Percentiles rank a stretch among this genome's conserved stretches.
Conservation (phyloP, 2,113 vertebrate species). For the Dasyprocta punctata region DNA sequence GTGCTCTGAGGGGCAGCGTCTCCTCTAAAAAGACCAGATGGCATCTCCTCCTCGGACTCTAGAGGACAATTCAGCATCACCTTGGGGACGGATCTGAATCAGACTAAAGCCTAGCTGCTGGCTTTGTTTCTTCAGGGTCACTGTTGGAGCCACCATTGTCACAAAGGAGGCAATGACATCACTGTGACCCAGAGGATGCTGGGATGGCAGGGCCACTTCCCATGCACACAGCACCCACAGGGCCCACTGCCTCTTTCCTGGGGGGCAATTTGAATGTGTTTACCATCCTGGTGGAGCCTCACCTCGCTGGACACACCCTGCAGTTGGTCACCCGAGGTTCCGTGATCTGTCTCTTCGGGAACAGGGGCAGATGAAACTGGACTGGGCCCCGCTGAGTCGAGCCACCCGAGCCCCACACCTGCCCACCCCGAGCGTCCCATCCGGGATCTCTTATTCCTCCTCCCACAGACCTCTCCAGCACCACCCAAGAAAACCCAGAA, state of each 20-base stretch:
- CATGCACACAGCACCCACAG: neutral
- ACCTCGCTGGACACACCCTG: neutral
- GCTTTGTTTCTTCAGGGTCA: no score
- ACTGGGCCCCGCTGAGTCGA: accelerated
- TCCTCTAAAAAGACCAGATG: no score
- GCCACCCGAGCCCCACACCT: neutral
- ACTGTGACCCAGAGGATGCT: no score
- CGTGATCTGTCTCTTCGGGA: neutral
- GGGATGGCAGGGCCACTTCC: neutral
- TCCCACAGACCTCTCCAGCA: neutral
- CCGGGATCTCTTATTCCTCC: neutral
- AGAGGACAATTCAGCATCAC: no score
- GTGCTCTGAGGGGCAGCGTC: no score
- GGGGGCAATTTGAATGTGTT: neutral
- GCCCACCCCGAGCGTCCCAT: no score
- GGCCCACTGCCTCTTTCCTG: neutral
- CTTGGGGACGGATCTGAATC: no score
- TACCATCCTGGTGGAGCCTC: neutral
- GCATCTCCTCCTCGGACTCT: no score
- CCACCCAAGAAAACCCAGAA: neutral
- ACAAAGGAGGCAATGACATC: no score
- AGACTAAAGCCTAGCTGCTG: no score
- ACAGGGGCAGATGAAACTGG: neutral
- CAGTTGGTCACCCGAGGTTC: neutral
- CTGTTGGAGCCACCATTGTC: no score